These are phyloP conservation scores for Dendrolimus punctatus DNA, from an alignment of 1,140 invertebrate genomes.

Conservation along the genomic window DNA sequence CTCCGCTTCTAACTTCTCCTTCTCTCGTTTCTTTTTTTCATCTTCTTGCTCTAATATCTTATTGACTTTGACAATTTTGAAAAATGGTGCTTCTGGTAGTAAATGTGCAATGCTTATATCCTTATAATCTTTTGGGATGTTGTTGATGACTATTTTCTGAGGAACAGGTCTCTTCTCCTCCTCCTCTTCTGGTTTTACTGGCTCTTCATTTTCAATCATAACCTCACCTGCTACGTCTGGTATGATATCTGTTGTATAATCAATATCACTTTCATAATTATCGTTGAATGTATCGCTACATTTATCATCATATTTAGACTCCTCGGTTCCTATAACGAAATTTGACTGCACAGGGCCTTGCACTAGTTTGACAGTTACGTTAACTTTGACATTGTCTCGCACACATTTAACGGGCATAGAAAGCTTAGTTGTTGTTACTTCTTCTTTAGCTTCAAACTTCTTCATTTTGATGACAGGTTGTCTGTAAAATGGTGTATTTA, in stretches of 20 bases:
- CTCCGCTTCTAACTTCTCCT: constrained; percentile 4
- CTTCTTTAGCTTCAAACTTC: constrained; percentile 17
- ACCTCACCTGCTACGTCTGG: constrained; percentile 54
- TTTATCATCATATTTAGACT: not conserved
- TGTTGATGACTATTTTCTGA: constrained; percentile 30
- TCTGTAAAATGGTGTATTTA: constrained; percentile 4
- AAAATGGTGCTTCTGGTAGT: constrained; percentile 41
- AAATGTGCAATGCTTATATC: constrained; percentile 40
- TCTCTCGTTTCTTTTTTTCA: constrained; percentile 4
- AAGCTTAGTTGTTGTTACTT: constrained; percentile 7
- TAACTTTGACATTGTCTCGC: constrained; percentile 11
- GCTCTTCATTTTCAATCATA: constrained; percentile 29
- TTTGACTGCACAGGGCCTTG: constrained; percentile 10
- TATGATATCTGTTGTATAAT: constrained; percentile 18
- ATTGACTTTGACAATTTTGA: constrained; percentile 47
- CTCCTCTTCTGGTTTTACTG: constrained; percentile 11
- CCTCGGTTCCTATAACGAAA: not conserved
- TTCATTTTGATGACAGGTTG: constrained; percentile 35
- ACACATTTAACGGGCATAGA: constrained; percentile 38
- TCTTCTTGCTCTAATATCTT: constrained; percentile 19
- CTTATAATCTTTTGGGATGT: constrained; percentile 24
- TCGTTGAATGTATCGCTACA: constrained; percentile 8
- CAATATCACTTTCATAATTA: constrained; percentile 14
- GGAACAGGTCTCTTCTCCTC: constrained; percentile 4
- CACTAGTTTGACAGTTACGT: constrained; percentile 30